Base-by-base conservation (phyloP, 2,113 vertebrate genomes). In the Dipodomys stephensi region DNA sequence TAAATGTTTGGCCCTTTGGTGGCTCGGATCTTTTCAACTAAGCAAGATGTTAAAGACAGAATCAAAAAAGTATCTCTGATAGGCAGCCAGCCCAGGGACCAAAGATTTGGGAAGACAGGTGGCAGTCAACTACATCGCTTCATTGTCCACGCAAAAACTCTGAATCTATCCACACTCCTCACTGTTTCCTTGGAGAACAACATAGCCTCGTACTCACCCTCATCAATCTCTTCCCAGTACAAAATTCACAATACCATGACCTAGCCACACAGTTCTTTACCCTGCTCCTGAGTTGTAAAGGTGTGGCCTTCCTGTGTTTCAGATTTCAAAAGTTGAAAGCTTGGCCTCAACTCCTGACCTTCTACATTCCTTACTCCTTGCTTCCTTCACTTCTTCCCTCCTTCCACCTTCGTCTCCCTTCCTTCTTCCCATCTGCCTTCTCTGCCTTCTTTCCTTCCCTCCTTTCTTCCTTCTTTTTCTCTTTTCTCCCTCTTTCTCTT, bases 251-350 rank as follows among this genome's bases (percentile, higher is more conserved):
- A 79, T 72, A 65, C 68, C 60, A 35, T 88, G 79, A 94, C 94
- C 91, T 92, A 84, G 73, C 68, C 91, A 92, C 78, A 90, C 7
- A 95, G 69, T 69, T 53, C 78, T 78, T 92, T 74, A 32, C 74
- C 10, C 19, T n/a, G 87, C 46, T 65, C 77, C 77, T 39, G 71
- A 93, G 73, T 83, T 95, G 85, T 87, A 71, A 89, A 95, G 91
- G 91, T 57, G 35, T 83, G 89, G 62, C 73, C 19, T 82, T 57
- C 18, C 2, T 87, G 46, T 15, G 19, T 72, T 86, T 95, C 87
- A 91, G 57, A 95, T 95, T 94, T 94, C 94, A 96, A 96, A 97
- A 89, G 73, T 44, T 84, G 85, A 62, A 78, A 87, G 80, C 74
- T 78, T 96, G 90, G 87, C 84, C 72, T 81, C 53, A 62, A 82